Conservation (phyloP, 2,797 vertebrate genomes). For the Varecia variegata region DNA sequence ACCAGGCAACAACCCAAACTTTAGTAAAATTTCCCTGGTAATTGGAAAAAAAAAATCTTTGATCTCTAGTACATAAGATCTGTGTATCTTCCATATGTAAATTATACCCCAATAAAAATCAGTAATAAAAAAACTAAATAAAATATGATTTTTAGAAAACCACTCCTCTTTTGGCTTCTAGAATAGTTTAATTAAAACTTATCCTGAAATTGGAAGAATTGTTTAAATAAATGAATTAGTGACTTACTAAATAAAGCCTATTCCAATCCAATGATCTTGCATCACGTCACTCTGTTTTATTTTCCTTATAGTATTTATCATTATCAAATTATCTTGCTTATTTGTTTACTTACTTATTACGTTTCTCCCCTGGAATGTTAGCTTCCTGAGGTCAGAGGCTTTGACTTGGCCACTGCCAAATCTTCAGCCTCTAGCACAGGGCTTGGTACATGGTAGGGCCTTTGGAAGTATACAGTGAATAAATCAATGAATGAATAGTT, state of each 20-base stretch:
- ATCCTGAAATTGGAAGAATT: neutral
- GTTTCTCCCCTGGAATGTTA: neutral
- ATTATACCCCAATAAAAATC: neutral
- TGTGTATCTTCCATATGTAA: neutral
- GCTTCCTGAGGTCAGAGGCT: neutral
- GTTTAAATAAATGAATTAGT: neutral
- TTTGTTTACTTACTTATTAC: neutral
- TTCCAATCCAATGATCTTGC: neutral
- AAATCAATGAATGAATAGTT: neutral
- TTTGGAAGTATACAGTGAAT: neutral
- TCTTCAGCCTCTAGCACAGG: neutral
- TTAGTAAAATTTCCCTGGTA: neutral
- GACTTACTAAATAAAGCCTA: neutral
- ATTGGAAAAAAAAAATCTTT: neutral
- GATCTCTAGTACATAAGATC: neutral
- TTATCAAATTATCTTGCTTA: neutral
- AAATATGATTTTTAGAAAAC: neutral
- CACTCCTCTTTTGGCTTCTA: neutral
- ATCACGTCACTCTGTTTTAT: neutral
- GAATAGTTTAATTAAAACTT: neutral
- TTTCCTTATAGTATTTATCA: neutral
- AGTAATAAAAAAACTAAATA: neutral
- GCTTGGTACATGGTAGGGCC: neutral
- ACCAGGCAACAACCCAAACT: neutral
- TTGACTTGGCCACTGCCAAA: neutral